These are phyloP conservation scores for Zaprionus nigranus DNA, from an alignment of 1,140 invertebrate genomes.

Conservation along the genomic window DNA sequence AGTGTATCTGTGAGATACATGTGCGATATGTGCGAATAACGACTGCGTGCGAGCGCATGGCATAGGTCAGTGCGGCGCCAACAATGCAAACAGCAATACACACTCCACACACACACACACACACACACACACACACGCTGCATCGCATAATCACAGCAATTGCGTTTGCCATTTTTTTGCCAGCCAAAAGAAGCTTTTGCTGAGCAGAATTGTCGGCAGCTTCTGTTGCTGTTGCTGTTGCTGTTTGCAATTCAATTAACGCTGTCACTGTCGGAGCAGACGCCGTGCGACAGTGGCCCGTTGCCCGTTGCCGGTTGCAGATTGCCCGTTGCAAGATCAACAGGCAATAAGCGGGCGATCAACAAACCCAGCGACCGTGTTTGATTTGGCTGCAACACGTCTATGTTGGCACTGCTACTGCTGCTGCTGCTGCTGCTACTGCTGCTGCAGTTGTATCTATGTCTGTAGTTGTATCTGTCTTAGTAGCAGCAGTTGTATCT, in stretches of 20 bases:
- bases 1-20: slow-evolving; percentile 29
- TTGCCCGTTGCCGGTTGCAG: slow-evolving; percentile 1
- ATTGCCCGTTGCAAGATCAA: slow-evolving; percentile 70
- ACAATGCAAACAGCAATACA: neutral
- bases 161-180: slow-evolving; percentile 23
- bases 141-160: slow-evolving; percentile 34
- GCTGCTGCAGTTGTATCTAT: slow-evolving; percentile 1
- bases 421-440: neutral
- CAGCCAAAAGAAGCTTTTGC: slow-evolving; percentile 47
- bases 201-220: neutral
- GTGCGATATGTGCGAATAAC: slow-evolving; percentile 8
- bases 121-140: neutral
- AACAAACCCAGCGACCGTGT: slow-evolving; percentile 46
- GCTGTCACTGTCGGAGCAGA: slow-evolving; percentile 56
- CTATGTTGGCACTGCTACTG: neutral
- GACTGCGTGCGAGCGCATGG: neutral
- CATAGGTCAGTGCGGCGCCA: slow-evolving; percentile 30
- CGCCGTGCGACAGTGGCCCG: slow-evolving; percentile 10
- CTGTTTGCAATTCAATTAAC: slow-evolving; percentile 82
- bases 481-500: neutral
- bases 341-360: slow-evolving; percentile 32
- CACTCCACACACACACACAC: neutral
- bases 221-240: neutral
- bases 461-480: neutral
- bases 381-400: slow-evolving; percentile 39